A percentile compares a stretch with the other conserved stretches of the same genome.
These are phyloP conservation scores for Machimus atricapillus DNA, from an alignment of 2,888 invertebrate species.

Conservation along the genomic window DNA sequence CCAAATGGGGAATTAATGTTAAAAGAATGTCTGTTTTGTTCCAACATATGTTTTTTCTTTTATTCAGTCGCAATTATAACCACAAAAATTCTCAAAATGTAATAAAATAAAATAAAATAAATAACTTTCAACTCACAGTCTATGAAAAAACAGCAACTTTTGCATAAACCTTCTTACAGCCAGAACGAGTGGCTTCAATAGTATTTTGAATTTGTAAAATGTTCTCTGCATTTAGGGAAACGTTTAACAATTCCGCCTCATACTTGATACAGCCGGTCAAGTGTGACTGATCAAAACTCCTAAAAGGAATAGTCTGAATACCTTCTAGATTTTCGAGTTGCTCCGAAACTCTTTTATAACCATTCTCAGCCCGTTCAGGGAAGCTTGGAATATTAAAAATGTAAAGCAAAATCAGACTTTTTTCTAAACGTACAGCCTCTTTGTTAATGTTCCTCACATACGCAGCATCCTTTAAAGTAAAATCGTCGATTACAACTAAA, in stretches of 20 bases:
- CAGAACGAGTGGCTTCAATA: conserved; percentile 52
- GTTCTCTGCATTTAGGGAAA: conserved; percentile 49
- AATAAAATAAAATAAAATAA: neutral
- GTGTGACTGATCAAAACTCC: conserved; percentile 50
- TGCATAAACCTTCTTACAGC: conserved; percentile 57
- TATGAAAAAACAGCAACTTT: conserved; percentile 50
- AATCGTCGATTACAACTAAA: conserved; percentile 57
- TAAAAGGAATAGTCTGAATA: conserved; percentile 51
- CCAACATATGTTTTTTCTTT: neutral
- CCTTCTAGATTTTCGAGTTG: conserved; percentile 48
- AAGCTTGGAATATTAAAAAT: conserved; percentile 53
- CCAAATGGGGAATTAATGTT: neutral
- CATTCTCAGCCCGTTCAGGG: conserved; percentile 48
- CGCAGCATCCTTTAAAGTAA: conserved; percentile 50
- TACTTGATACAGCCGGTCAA: conserved; percentile 54
- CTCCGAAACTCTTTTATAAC: conserved; percentile 35
- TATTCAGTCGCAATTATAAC: neutral
- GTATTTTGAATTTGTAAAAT: conserved; percentile 52
- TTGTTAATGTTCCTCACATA: conserved; percentile 52
- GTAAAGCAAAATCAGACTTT: conserved; percentile 53
- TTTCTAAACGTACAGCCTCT: conserved; percentile 44
- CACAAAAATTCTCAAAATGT: neutral
- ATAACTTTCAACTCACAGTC: conserved; percentile 46
- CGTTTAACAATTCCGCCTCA: conserved; percentile 50
- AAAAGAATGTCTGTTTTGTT: neutral